Base-by-base conservation (phyloP, 2,113 vertebrate genomes). In the Parus major region DNA sequence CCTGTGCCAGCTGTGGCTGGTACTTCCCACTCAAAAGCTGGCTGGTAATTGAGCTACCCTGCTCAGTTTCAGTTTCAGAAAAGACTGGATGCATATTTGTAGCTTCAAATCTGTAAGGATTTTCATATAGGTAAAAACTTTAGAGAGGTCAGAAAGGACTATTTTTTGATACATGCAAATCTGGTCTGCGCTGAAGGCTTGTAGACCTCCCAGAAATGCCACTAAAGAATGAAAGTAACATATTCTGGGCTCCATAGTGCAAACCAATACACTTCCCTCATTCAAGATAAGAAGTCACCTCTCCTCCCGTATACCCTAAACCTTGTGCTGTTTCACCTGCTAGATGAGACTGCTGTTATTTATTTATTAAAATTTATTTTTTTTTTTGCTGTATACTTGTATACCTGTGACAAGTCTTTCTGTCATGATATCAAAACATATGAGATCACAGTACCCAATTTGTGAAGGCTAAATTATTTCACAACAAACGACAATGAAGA, bases 401-500 rank as follows among this genome's bases (percentile, higher is more conserved):
- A 35, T 64, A 35, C 5, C 76, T 9, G 24, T 35, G 21, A 68
- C 21, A 39, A 6, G 6, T n/a, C 25, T 36, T 90, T 91, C 47
- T 59, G 11, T 27, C 7, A 7, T 19, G 24, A 20, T 49, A 59
- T n/a, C 18, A 50, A 15, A 59, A 41, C 9, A 1, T 44, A 53
- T 20, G 17, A 66, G 3, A 44, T 84, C 49, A 57, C 18, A 64
- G 44, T 41, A 46, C 8, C 15, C 11, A 36, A n/a, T 7, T 56
- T 60, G 5, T 15, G 24, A 75, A 86, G 39, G 29, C 7, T 56
- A 33, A 36, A 46, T 79, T 86, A 46, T 79, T 86, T 69, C 76
- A n/a, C 20, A 46, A 18, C 3, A 0, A 36, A 24, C 2, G 2
- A 28, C 1, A 0, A 52, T n/a, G 61, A 78, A 41, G 10, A 10